Conservation (phyloP, 2,888 invertebrate species). For the Tineola bisselliella region DNA sequence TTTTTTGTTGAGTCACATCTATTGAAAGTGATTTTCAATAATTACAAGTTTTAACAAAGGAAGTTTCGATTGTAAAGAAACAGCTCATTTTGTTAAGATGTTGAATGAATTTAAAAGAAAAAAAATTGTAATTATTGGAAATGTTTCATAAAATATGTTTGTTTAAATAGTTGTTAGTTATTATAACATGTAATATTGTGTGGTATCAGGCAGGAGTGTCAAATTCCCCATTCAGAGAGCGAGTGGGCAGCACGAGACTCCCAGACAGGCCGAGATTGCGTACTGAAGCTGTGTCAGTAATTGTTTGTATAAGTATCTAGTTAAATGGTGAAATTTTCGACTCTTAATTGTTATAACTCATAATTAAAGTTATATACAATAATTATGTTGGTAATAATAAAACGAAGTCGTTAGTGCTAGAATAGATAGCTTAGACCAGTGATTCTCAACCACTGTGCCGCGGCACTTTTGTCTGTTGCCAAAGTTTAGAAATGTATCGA, state of each 20-base stretch:
- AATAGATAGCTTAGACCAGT: no score
- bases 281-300: constrained; percentile 72
- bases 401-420: no score
- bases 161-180: background rate
- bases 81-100: no score
- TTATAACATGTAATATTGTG: constrained; percentile 19
- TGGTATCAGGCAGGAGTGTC: constrained; percentile 60
- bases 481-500: no score
- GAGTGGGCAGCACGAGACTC: constrained; percentile 87
- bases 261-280: constrained; percentile 90
- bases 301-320: constrained; percentile 14
- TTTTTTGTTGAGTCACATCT: background rate
- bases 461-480: no score
- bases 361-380: background rate
- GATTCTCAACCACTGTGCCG: no score
- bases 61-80: no score
- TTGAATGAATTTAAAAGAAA: no score
- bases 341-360: background rate
- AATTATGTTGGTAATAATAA: no score
- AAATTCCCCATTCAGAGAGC: constrained; percentile 88
- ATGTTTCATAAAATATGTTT: background rate
- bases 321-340: background rate
- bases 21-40: background rate
- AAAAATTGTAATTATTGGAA: no score
- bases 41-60: background rate